A percentile compares a stretch with the other conserved stretches of the same genome.
phyloP scores from a whole-genome alignment of 2,888 invertebrate genomes.

The Spicauda simplicius region DNA sequence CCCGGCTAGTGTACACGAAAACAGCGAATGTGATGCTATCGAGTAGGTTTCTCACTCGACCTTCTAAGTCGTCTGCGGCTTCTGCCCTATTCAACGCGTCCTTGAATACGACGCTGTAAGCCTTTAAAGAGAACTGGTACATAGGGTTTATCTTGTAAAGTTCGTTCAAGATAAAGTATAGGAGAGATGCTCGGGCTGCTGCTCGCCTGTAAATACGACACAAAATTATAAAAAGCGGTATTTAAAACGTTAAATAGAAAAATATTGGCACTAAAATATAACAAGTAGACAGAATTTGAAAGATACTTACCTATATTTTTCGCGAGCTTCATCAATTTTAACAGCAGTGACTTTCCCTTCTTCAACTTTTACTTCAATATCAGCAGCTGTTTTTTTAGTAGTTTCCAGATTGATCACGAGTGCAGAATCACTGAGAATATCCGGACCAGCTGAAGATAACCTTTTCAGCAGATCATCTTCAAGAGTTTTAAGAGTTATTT shows the following conservation, averaged over 20 bases:
- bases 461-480: slow-evolving; percentile 96
- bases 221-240: too few species aligned
- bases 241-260: too few species aligned
- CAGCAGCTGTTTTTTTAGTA: slow-evolving; percentile 96
- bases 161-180: slow-evolving; percentile 97
- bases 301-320: slow-evolving; percentile 88
- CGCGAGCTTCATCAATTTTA: slow-evolving; percentile 96
- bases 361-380: slow-evolving; percentile 93
- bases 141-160: slow-evolving; percentile 96
- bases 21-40: slow-evolving; percentile 95
- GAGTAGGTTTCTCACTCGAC: slow-evolving; percentile 90
- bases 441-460: slow-evolving; percentile 95
- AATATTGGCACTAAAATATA: too few species aligned
- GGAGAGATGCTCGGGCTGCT: slow-evolving; percentile 93
- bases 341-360: slow-evolving; percentile 94
- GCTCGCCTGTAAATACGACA: slow-evolving; percentile 84
- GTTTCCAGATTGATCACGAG: slow-evolving; percentile 96
- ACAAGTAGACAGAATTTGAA: too few species aligned
- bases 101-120: slow-evolving; percentile 96
- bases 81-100: slow-evolving; percentile 91
- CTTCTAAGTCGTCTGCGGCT: slow-evolving; percentile 88
- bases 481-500: slow-evolving; percentile 95
- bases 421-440: slow-evolving; percentile 95
- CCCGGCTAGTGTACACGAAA: slow-evolving; percentile 94
- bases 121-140: slow-evolving; percentile 97